Evolutionary conservation across 37 sponge, comb jelly and placozoan genomes (phyloP).

Genomic region (Mnemiopsis leidyi): DNA sequence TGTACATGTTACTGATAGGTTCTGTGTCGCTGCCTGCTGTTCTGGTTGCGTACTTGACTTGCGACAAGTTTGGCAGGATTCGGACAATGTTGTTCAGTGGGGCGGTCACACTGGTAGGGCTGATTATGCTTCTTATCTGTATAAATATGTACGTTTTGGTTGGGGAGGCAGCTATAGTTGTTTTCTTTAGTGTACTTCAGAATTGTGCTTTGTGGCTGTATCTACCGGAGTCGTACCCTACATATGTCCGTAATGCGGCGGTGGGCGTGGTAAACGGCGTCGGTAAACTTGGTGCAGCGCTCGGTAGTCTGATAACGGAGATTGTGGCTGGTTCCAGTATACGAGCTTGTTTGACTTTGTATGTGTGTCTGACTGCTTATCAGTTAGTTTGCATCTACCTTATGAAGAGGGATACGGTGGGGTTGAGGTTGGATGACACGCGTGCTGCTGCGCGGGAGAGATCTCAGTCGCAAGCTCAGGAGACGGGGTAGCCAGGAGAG

Average conservation of each 20-base stretch:
- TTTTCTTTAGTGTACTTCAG: not conserved
- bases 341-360: not conserved
- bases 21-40: not conserved
- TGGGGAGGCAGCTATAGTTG: not conserved
- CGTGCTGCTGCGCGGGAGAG: no score
- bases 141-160: not conserved
- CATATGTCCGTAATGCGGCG: not conserved
- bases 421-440: not conserved
- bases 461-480: no score
- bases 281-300: not conserved
- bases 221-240: not conserved
- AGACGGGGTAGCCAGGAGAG: no score
- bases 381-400: not conserved
- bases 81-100: not conserved
- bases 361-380: not conserved
- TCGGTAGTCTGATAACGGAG: slow-evolving; percentile 12
- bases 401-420: slow-evolving; percentile 2
- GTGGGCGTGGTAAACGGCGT: not conserved
- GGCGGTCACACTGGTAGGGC: not conserved
- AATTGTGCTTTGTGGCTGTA: not conserved
- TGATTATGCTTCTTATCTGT: not conserved
- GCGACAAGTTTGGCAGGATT: not conserved
- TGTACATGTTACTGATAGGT: not conserved
- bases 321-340: slow-evolving; percentile 7
- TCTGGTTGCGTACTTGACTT: not conserved